These are phyloP conservation scores for Cyanistes caeruleus DNA, from an alignment of 2,113 vertebrate species.

Conservation along the genomic window DNA sequence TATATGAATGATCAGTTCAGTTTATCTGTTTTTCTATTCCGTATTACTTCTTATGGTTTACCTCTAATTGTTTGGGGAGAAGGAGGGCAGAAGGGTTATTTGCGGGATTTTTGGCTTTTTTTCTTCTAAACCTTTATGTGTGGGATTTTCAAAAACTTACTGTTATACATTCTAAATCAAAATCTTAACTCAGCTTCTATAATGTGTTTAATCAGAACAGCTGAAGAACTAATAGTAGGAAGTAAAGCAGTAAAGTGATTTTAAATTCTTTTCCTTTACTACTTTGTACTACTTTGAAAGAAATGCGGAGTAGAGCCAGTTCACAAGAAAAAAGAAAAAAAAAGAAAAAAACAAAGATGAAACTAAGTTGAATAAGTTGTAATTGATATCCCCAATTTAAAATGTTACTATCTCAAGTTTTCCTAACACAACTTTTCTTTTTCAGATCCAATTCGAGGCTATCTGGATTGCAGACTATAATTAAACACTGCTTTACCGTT, in stretches of 20 bases:
- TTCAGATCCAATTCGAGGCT: not conserved
- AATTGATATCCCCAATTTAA: not conserved
- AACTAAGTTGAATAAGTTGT: not conserved
- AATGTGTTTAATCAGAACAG: not conserved
- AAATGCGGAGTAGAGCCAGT: not conserved
- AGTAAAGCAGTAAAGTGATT: not conserved
- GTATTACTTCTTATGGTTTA: not conserved
- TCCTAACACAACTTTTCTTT: not conserved
- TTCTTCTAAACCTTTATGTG: not conserved
- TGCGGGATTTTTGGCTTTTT: not conserved
- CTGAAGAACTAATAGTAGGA: not conserved
- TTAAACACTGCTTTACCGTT: not conserved
- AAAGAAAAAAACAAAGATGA: not conserved
- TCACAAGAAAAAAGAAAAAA: not conserved
- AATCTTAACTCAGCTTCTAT: not conserved
- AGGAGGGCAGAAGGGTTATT: rapidly evolving
- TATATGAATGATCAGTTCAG: not conserved
- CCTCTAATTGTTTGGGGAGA: not conserved
- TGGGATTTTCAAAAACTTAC: not conserved
- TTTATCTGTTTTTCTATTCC: not conserved
- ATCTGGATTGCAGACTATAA: not conserved
- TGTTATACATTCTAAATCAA: not conserved
- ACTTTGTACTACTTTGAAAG: not conserved
- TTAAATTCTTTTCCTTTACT: not conserved
- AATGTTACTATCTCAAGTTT: not conserved